Evolutionary conservation across 1,140 invertebrate genomes (phyloP), one percentile per base, ranked within the genome.

Genomic region (Pseudachorutes palmiensis): DNA sequence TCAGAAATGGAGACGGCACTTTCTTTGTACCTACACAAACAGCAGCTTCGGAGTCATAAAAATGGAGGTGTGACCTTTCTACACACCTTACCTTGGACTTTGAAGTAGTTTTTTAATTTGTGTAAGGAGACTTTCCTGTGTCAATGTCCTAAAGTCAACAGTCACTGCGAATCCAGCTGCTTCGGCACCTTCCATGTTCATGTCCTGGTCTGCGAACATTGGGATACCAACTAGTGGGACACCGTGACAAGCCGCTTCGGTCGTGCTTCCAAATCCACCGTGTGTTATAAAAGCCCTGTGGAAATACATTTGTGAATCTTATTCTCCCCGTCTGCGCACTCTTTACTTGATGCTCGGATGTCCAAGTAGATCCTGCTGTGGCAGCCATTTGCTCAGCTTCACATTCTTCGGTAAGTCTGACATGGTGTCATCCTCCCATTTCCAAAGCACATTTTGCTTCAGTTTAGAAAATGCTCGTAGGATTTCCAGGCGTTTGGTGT

Each of bases 361-460:
- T 12, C 31, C 66, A n/a, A 68, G 45, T 29, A 68, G 30, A 61
- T 69, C 86, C 64, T 83, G 83, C 73, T 90, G 87, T 0, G 87
- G 87, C 1, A 88, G 75, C 87, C 88, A 89, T 48, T 82, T 82
- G 32, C 77, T 79, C 1, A 86, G 75, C 60, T 83, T 79, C 0
- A 90, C 78, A 78, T 89, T 89, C 0, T 77, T 68, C 0, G 85
- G 79, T 2, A 67, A 22, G 31, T 64, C 61, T 14, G 59, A 33
- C 45, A 66, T 63, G 32, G n/a, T 57, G 2, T 48, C 62, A 22
- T 22, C 24, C 74, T 88, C 86, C 85, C 85, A 89, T 80, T 88
- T 88, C 86, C 86, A 88, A 59, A 89, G 79, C 30, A 88, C 83
- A 67, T 80, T 79, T 66, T 87, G 83, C 30, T 83, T 82, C 1